phyloP scores from a whole-genome alignment of 2,888 invertebrate genomes.

The Nineta flava region DNA sequence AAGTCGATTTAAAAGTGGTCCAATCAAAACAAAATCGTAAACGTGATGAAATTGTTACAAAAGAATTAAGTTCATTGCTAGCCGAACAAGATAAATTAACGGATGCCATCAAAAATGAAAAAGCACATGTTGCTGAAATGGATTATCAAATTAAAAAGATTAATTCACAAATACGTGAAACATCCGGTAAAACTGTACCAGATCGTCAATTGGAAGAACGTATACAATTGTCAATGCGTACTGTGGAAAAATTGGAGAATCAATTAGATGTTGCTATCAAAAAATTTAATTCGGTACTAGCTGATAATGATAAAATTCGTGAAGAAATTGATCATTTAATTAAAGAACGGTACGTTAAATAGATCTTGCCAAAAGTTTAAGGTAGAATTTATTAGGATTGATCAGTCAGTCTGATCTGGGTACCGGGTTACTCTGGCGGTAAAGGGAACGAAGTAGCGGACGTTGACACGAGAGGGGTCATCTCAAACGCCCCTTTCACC shows the following conservation, averaged over 20 bases:
- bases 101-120: slow-evolving; percentile 21
- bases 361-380: background rate
- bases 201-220: slow-evolving; percentile 32
- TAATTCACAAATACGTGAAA: background rate
- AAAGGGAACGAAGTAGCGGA: too few species aligned
- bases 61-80: slow-evolving; percentile 35
- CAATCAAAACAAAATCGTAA: slow-evolving; percentile 38
- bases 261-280: slow-evolving; percentile 60
- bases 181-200: slow-evolving; percentile 24
- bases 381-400: background rate
- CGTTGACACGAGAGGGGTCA: too few species aligned
- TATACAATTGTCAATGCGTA: slow-evolving; percentile 32
- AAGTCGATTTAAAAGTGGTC: slow-evolving; percentile 41
- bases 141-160: slow-evolving; percentile 32
- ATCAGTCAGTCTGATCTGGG: too few species aligned
- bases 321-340: slow-evolving; percentile 68
- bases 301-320: slow-evolving; percentile 55
- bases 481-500: too few species aligned
- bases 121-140: slow-evolving; percentile 28
- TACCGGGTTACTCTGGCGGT: too few species aligned
- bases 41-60: slow-evolving; percentile 34
- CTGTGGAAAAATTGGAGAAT: slow-evolving; percentile 52
- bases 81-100: slow-evolving; percentile 35
- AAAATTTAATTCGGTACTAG: slow-evolving; percentile 56
- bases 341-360: slow-evolving; percentile 54